These are phyloP conservation scores for Minunthozetes semirufus DNA, from an alignment of 2,888 invertebrate genomes.

Conservation along the genomic window DNA sequence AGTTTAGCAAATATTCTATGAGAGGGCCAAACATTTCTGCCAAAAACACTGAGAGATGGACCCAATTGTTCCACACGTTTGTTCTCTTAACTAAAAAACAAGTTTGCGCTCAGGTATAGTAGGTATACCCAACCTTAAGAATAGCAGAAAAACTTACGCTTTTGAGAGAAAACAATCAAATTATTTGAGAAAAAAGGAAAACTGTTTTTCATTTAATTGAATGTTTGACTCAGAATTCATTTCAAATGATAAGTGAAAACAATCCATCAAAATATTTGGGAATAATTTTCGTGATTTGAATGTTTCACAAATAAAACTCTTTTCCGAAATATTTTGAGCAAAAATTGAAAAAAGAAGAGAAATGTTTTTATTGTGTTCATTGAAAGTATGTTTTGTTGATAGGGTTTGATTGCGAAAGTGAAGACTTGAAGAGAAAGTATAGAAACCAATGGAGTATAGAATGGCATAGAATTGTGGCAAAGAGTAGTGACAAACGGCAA, in stretches of 20 bases:
- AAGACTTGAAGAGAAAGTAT: background rate
- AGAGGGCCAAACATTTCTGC: background rate
- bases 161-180: background rate
- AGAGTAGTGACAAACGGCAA: slow-evolving; percentile 4
- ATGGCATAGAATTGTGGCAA: background rate
- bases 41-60: background rate
- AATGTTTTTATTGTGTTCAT: background rate
- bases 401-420: slow-evolving; percentile 6
- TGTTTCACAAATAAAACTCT: background rate
- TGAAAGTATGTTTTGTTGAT: background rate
- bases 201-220: too few relatives aligned
- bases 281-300: background rate
- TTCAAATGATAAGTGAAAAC: background rate
- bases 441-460: background rate
- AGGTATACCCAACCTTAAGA: background rate
- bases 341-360: background rate
- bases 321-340: background rate
- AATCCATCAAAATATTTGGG: background rate
- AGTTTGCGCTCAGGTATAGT: background rate
- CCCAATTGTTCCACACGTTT: background rate
- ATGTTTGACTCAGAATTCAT: background rate
- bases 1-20: background rate
- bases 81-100: background rate
- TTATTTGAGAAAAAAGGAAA: too few relatives aligned
- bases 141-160: background rate